Percentiles rank a stretch among this genome's conserved stretches.
phyloP scores from a whole-genome alignment of 35 echinoderm and acorn worm species.

The Heliocidaris tuberculata region DNA sequence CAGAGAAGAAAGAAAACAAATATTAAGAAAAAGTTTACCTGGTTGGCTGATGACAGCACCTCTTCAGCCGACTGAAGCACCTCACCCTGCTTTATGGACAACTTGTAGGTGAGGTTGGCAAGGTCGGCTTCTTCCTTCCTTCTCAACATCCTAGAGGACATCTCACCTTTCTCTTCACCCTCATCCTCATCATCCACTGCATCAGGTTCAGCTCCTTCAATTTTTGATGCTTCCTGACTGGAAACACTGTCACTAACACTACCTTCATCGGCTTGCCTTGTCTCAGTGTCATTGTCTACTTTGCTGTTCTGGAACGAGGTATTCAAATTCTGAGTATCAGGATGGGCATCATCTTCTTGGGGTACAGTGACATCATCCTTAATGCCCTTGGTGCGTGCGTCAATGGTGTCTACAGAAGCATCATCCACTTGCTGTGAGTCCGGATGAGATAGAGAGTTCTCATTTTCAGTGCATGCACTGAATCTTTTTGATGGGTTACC shows the following conservation, averaged over 20 bases:
- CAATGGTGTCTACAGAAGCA: background rate
- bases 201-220: background rate
- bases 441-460: background rate
- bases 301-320: background rate
- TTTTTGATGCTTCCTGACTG: background rate
- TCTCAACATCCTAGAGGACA: slow-evolving; percentile 23
- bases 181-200: background rate
- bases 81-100: slow-evolving; percentile 90
- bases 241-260: background rate
- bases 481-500: background rate
- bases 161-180: background rate
- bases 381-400: background rate
- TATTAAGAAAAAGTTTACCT: slow-evolving; percentile 68
- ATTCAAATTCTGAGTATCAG: background rate
- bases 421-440: background rate
- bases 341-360: background rate
- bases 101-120: slow-evolving; percentile 90
- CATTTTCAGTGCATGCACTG: background rate
- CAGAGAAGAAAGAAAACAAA: too few species aligned
- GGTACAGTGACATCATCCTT: background rate
- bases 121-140: slow-evolving; percentile 81
- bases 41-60: slow-evolving; percentile 89
- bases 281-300: background rate
- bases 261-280: background rate
- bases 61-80: slow-evolving; percentile 93